Evolutionary conservation across 2,797 vertebrate genomes (phyloP).

Genomic region (Borostomias antarcticus): DNA sequence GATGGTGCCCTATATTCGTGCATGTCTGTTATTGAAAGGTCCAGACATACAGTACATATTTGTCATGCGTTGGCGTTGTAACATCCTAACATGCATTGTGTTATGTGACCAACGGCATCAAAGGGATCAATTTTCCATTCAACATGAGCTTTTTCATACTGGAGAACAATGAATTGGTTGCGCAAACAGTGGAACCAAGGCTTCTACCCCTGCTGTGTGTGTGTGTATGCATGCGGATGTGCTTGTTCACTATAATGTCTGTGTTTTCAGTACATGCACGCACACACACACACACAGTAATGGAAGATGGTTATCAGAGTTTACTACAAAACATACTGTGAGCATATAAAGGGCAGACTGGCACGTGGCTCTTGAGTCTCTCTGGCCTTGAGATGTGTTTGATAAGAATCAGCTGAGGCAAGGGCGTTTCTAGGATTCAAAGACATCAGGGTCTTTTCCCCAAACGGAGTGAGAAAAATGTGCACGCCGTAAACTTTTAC

Average conservation of each 20-base stretch:
- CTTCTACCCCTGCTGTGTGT: not conserved
- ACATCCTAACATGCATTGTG: not conserved
- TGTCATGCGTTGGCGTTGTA: not conserved
- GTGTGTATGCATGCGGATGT: not conserved
- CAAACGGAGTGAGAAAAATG: too few species aligned
- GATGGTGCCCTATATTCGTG: too few species aligned
- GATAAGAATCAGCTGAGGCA: not conserved
- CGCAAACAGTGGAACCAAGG: constrained; percentile 31
- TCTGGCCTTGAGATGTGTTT: not conserved
- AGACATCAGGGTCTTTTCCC: not conserved
- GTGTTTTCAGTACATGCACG: not conserved
- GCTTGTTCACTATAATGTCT: not conserved
- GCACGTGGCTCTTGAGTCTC: not conserved
- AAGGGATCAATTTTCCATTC: constrained; percentile 24
- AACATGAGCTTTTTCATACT: constrained; percentile 26
- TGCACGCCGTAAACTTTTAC: too few species aligned
- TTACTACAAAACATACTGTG: not conserved
- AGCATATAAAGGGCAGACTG: not conserved
- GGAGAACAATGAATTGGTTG: constrained; percentile 37
- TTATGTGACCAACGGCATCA: constrained; percentile 10
- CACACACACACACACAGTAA: not conserved
- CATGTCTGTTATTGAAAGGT: too few species aligned
- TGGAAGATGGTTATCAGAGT: not conserved
- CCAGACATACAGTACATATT: too few species aligned
- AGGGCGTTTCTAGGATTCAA: not conserved